Evolutionary conservation across 2,888 invertebrate genomes (phyloP), one percentile per base, ranked within the genome.

Genomic region (Chymomyza procnemis): DNA sequence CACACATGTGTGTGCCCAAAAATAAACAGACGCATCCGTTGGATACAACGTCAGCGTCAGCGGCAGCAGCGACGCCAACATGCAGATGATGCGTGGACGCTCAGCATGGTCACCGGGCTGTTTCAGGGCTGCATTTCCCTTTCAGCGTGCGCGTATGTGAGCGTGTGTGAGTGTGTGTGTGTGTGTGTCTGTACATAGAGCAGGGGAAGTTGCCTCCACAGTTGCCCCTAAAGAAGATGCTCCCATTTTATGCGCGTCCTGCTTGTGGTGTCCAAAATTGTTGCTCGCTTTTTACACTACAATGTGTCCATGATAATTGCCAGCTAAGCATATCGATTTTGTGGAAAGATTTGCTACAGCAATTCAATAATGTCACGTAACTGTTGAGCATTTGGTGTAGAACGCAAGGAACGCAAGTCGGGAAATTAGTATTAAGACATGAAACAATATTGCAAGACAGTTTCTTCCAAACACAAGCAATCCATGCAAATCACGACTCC

Each of bases 1-100:
- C 2, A 26, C 18, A 30, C 26, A 18, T 54, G 67, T 54, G 46
- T 71, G 73, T 65, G 85, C 78, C 83, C 76, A 85, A 87, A n/a
- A 87, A 87, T 87, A 84, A 84, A 87, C 83, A 87, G 54, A 64
- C 64, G 81, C 81, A 87, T 84, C 84, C 86, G 83, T 84, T 80
- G 87, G 72, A 80, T 80, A 72, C 74, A 61, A 71, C 41, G 26
- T 18, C 41, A 47, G 55, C 41, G 21, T 34, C 41, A 16, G 34
- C 59, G 46, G n/a, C 57, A 30, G 34, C 22, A 57, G 30, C 60
- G 47, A 60, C 16, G 48, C 22, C 57, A 57, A 57, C 30, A 57
- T 26, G 26, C 18, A 46, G 12, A 22, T 71, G 80, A 26, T 26
- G 26, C 26, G 26, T 26, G 26, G 26, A 26, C 26, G 26, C 26